These are phyloP conservation scores for Oryzias curvinotus DNA, from an alignment of 2,113 vertebrate genomes.

Conservation along the genomic window DNA sequence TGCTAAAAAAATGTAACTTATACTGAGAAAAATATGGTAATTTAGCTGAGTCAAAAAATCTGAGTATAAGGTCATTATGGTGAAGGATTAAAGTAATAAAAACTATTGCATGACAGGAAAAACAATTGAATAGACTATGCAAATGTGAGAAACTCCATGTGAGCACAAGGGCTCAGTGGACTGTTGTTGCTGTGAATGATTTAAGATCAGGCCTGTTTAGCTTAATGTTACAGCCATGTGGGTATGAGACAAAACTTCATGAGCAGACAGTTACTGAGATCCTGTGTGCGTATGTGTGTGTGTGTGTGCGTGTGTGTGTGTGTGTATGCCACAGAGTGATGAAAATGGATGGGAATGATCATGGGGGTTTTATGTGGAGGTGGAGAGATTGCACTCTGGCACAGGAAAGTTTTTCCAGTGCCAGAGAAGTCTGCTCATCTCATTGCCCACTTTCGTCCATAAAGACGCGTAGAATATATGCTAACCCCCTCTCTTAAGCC, in stretches of 20 bases:
- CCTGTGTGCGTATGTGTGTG: slow-evolving; percentile 21
- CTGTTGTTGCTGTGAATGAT: slow-evolving; percentile 21
- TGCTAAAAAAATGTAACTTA: too few relatives aligned
- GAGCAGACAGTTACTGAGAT: slow-evolving; percentile 21
- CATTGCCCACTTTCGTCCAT: slow-evolving; percentile 62
- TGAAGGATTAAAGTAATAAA: too few relatives aligned
- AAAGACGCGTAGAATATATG: slow-evolving; percentile 34
- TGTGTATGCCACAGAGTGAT: slow-evolving; percentile 30
- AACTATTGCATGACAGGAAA: too few relatives aligned
- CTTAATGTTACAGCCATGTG: slow-evolving; percentile 47
- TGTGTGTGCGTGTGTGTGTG: slow-evolving; percentile 23
- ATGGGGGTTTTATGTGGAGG: slow-evolving; percentile 23
- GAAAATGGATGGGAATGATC: slow-evolving; percentile 48
- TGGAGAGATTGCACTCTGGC: slow-evolving; percentile 58
- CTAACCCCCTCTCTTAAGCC: slow-evolving; percentile 69
- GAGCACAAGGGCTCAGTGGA: slow-evolving; percentile 5
- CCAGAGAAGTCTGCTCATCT: slow-evolving; percentile 75
- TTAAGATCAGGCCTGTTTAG: slow-evolving; percentile 35
- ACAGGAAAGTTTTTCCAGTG: slow-evolving; percentile 57
- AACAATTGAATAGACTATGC: too few relatives aligned
- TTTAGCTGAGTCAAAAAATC: too few relatives aligned
- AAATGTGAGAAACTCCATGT: too few relatives aligned
- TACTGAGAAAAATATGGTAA: too few relatives aligned
- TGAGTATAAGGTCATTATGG: too few relatives aligned
- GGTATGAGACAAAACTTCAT: slow-evolving; percentile 38